A percentile compares a stretch with the other conserved stretches of the same genome.
Conservation (phyloP, 1,140 invertebrate genomes). For the Subanguina moxae region DNA sequence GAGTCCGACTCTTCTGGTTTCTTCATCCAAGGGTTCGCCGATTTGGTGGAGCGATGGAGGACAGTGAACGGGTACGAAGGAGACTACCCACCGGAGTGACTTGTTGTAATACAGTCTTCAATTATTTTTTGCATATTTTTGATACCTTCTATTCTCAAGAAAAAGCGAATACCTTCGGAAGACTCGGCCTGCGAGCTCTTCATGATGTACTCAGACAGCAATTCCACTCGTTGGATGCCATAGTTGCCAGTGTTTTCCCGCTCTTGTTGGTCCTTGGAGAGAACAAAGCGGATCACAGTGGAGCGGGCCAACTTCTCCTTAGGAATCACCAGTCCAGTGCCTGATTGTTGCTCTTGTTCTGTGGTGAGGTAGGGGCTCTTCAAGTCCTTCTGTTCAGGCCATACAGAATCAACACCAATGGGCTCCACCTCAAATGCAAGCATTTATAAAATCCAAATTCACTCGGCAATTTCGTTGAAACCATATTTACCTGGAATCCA, state of each 20-base stretch:
- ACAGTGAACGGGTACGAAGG: too few relatives aligned
- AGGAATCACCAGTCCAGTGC: background rate
- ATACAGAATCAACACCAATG: too few relatives aligned
- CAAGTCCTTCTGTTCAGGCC: background rate
- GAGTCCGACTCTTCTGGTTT: too few relatives aligned
- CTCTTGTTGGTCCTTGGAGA: slow-evolving; percentile 23
- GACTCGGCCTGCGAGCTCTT: slow-evolving; percentile 6
- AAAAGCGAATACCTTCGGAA: background rate
- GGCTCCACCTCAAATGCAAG: background rate
- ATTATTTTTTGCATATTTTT: too few relatives aligned
- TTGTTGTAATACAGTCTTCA: too few relatives aligned
- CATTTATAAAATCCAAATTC: background rate
- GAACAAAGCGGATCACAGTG: slow-evolving; percentile 22
- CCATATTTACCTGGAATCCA: slow-evolving; percentile 24
- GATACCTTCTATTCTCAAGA: too few relatives aligned
- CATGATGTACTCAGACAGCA: slow-evolving; percentile 28
- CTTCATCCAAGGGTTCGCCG: too few relatives aligned
- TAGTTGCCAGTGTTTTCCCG: slow-evolving; percentile 6
- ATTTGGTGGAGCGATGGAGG: too few relatives aligned
- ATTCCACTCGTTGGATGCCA: slow-evolving; percentile 18
- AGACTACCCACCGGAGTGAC: too few relatives aligned
- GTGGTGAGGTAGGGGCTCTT: background rate
- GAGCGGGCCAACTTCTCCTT: slow-evolving; percentile 23
- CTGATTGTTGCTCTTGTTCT: background rate
- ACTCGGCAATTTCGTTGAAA: background rate